Evolutionary conservation across 2,113 vertebrate genomes (phyloP).

Genomic region (Burhinus bistriatus): DNA sequence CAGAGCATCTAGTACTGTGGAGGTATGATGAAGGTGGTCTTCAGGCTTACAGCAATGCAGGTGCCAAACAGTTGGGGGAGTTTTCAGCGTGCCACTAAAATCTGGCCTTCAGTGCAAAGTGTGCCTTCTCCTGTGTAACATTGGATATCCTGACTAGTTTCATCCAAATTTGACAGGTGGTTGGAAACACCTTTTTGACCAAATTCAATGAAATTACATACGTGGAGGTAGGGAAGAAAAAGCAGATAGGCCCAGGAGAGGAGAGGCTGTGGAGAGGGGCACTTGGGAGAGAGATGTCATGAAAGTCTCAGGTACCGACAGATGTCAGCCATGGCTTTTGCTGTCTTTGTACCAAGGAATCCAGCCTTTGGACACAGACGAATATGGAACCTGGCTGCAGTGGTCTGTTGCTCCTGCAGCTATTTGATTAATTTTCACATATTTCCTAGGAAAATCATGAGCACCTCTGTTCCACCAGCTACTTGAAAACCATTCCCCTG

Average conservation of each 20-base stretch:
- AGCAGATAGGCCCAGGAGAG: not conserved
- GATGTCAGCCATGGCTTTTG: not conserved
- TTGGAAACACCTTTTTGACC: not conserved
- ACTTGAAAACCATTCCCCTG: not conserved
- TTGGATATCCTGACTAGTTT: not conserved
- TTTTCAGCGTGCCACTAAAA: not conserved
- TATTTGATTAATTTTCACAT: not conserved
- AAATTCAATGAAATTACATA: not conserved
- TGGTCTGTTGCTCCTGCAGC: not conserved
- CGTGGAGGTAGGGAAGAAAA: not conserved
- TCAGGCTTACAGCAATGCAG: not conserved
- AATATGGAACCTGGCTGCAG: not conserved
- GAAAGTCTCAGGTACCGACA: not conserved
- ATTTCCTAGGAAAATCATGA: not conserved
- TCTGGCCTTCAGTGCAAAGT: not conserved
- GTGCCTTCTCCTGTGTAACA: not conserved
- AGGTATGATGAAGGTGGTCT: not conserved
- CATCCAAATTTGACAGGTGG: not conserved
- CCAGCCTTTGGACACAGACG: not conserved
- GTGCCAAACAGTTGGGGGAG: not conserved
- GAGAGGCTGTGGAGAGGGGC: not conserved
- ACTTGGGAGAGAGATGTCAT: not conserved
- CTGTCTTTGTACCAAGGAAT: not conserved
- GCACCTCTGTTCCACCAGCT: not conserved
- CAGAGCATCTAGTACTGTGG: not conserved